Evolutionary conservation across 2,797 vertebrate species (phyloP), one percentile per base, ranked within the genome.

Genomic region (Decapterus maruadsi): DNA sequence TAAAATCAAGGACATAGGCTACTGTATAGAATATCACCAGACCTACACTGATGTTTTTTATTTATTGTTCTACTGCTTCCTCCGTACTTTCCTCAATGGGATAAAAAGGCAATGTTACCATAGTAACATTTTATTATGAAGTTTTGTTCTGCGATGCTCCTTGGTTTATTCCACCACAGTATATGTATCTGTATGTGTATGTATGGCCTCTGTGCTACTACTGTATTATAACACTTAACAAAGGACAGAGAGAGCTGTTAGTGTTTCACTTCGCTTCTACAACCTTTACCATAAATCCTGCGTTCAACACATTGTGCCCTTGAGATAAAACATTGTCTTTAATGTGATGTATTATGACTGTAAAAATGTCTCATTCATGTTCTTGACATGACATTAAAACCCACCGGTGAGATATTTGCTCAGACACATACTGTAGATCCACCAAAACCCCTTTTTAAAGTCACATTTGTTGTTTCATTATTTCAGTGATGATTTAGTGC

Each of bases 401-500:
- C 20, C 50, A 1, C n/a, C 4, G 3, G 66, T 68, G 70, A 78
- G 61, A 73, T 34, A 22, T 50, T 80, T 46, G 59, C 77, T 77
- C 22, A 2, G 72, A 58, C 36, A 57, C 22, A 16, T 34, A n/a
- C n/a, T n/a, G n/a, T n/a, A 14, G 56, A 48, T 81, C 57, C 76
- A 70, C 59, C 36, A 67, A 40, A 68, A 81, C 46, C 26, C 53
- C 53, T 3, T 76, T 67, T 87, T 34, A 72, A 82, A 84, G 78
- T 85, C 71, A 17, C 68, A 71, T 75, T 87, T 29, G 40, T 74
- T 65, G 70, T 88, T 85, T 77, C 34, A 80, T 69, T 83, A 36
- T 68, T 82, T 85, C 82, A 73, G 77, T 75, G 40, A 60, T 83
- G 78, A 92, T 90, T 88, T 87, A 86, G 71, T 81, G 81, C 40